These are phyloP conservation scores for Ips typographus DNA, from an alignment of 1,140 invertebrate species.

Conservation along the genomic window DNA sequence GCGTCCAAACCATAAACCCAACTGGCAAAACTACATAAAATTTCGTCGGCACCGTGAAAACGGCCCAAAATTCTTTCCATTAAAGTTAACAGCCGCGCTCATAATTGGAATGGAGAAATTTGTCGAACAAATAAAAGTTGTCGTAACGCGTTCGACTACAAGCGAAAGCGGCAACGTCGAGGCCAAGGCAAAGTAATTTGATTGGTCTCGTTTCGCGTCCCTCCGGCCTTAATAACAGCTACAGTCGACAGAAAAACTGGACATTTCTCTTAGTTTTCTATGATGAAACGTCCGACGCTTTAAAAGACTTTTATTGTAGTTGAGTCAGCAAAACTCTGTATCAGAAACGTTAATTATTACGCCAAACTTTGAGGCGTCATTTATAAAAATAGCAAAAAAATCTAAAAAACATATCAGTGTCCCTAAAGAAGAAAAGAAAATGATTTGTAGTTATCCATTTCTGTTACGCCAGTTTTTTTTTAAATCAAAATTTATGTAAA, in stretches of 20 bases:
- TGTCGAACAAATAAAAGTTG: constrained; percentile 34
- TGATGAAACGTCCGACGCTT: no score
- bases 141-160: constrained; percentile 19
- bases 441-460: constrained; percentile 1
- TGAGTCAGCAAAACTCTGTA: no score
- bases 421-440: background rate
- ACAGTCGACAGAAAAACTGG: constrained; percentile 20
- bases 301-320: no score
- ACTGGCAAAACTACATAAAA: constrained; percentile 26
- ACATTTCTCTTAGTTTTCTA: constrained; percentile 6
- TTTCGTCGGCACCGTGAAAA: constrained; percentile 25
- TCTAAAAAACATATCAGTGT: background rate
- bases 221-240: constrained; percentile 22
- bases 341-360: no score
- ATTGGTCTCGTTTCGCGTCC: constrained; percentile 29
- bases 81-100: constrained; percentile 30
- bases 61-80: constrained; percentile 32
- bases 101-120: constrained; percentile 33
- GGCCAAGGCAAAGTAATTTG: constrained; percentile 13
- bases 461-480: background rate
- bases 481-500: background rate
- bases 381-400: background rate
- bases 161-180: constrained; percentile 8
- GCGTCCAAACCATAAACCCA: constrained; percentile 9
- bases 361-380: no score